phyloP scores from a whole-genome alignment of 2,113 vertebrate genomes.

The Seriola aureovittata region DNA sequence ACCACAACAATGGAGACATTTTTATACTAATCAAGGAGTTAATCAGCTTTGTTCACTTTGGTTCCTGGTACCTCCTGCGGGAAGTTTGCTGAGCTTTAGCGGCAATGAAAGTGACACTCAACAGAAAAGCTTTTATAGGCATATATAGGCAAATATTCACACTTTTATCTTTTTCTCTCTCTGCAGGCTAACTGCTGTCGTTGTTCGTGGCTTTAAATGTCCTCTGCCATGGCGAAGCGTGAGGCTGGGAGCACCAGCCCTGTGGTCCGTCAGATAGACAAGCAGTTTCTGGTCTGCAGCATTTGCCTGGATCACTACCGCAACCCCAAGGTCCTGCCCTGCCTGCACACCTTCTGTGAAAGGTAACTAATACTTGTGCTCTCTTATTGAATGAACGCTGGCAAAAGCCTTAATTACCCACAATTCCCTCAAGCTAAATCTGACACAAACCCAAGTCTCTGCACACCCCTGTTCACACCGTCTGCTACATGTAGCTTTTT shows the following conservation, averaged over 20 bases:
- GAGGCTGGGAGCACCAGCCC: conserved; percentile 89
- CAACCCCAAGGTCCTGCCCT: conserved; percentile 91
- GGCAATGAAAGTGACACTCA: conserved; percentile 5
- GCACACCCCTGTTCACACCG: conserved; percentile 7
- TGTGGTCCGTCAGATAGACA: conserved; percentile 95
- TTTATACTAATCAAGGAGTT: conserved; percentile 63
- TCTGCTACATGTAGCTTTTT: conserved; percentile 10
- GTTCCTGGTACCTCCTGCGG: conserved; percentile 60
- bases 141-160: not conserved
- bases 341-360: conserved; percentile 97
- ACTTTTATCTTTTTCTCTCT: conserved; percentile 27
- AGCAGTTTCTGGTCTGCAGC: conserved; percentile 97
- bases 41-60: conserved; percentile 47
- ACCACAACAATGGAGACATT: conserved; percentile 55
- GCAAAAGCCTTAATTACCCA: conserved; percentile 16
- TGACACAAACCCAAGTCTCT: conserved; percentile 8
- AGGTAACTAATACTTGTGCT: conserved; percentile 82
- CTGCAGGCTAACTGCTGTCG: conserved; percentile 75
- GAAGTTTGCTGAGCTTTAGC: conserved; percentile 13
- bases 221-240: conserved; percentile 88
- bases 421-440: not conserved
- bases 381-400: not conserved
- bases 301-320: conserved; percentile 95
- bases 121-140: not conserved
- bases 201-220: conserved; percentile 76